Conservation (phyloP, 2,888 invertebrate genomes). For the Tenthredo scrophulariae region DNA sequence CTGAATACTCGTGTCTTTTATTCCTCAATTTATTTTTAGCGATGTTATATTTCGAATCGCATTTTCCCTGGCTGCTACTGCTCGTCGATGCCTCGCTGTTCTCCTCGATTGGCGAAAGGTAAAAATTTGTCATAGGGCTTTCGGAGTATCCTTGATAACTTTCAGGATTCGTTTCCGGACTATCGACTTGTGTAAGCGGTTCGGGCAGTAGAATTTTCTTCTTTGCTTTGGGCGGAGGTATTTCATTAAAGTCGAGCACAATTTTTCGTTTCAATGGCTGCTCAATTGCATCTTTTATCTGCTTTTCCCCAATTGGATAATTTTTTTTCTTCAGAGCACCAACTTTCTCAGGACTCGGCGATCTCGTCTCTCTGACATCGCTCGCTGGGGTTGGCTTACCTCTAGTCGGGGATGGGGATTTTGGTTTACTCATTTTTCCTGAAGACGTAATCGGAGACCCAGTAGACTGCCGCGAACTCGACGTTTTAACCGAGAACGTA, state of each 20-base stretch:
- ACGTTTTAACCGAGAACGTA: not conserved
- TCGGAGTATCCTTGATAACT: constrained; percentile 58
- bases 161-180: constrained; percentile 54
- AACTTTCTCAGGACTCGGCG: constrained; percentile 52
- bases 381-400: constrained; percentile 8
- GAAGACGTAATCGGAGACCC: not conserved
- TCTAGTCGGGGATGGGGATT: constrained; percentile 62
- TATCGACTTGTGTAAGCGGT: constrained; percentile 40
- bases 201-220: constrained; percentile 49
- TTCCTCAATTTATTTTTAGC: constrained; percentile 24
- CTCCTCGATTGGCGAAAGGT: constrained; percentile 81
- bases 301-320: constrained; percentile 25
- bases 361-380: not conserved
- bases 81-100: constrained; percentile 80
- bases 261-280: constrained; percentile 61
- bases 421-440: constrained; percentile 8
- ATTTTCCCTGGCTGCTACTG: constrained; percentile 75
- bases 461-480: not conserved
- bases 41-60: constrained; percentile 54
- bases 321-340: constrained; percentile 21
- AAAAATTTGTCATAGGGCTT: constrained; percentile 66
- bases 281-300: not conserved
- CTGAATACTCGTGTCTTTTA: constrained; percentile 47
- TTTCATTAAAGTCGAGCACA: constrained; percentile 69
- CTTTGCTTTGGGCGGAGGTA: constrained; percentile 63